Conservation (phyloP, 1,140 invertebrate genomes). For the Battus philenor region DNA sequence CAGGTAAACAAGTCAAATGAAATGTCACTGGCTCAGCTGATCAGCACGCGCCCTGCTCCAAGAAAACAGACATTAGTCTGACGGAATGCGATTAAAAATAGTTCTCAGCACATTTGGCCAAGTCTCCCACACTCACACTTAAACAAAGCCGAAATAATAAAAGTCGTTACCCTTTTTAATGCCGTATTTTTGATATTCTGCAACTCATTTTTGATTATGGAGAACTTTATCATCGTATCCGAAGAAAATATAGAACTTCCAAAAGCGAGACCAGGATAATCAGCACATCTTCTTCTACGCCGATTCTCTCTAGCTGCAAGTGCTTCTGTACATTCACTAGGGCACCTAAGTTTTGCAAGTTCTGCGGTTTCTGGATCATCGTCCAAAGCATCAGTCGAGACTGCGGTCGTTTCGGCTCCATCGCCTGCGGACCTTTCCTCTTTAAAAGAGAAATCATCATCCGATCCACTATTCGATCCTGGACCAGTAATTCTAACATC, state of each 20-base stretch:
- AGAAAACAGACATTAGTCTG: conserved; percentile 45
- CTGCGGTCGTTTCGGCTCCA: conserved; percentile 49
- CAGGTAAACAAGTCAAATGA: conserved; percentile 67
- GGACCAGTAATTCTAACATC: conserved; percentile 48
- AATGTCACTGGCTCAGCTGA: conserved; percentile 72
- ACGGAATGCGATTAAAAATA: conserved; percentile 63
- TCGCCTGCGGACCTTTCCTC: conserved; percentile 64
- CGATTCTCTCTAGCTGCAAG: conserved; percentile 89
- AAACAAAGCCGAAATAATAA: conserved; percentile 44
- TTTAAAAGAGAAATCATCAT: conserved; percentile 64
- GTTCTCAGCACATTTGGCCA: conserved; percentile 67
- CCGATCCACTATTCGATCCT: conserved; percentile 52
- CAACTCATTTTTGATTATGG: conserved; percentile 96
- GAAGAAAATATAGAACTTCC: conserved; percentile 95
- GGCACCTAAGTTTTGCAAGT: conserved; percentile 88
- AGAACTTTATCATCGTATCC: conserved; percentile 98
- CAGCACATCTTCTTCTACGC: conserved; percentile 85
- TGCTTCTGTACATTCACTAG: conserved; percentile 91
- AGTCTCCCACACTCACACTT: conserved; percentile 45
- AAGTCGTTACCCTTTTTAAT: conserved; percentile 91
- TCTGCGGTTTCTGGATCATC: conserved; percentile 87
- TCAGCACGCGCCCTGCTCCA: conserved; percentile 46
- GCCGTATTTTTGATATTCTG: conserved; percentile 98
- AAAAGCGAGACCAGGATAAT: conserved; percentile 94
- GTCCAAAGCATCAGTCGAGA: conserved; percentile 63